Conservation (phyloP, 2,888 invertebrate species). For the Frankliniella intonsa region DNA sequence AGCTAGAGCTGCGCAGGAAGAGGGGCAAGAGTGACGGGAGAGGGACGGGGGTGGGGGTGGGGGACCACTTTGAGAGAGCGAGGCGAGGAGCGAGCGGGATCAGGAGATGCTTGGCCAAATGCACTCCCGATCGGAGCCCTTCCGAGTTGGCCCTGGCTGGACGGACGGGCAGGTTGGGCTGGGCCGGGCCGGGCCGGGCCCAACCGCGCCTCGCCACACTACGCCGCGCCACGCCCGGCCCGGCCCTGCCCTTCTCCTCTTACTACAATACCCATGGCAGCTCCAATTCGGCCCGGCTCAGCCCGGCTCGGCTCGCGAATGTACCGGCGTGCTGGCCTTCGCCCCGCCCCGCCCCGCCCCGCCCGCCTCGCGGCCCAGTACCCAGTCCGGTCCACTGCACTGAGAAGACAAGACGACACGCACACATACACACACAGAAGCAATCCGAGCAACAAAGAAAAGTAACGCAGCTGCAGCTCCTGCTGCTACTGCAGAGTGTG, state of each 20-base stretch:
- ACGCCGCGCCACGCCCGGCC: not conserved
- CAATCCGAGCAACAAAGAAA: no score
- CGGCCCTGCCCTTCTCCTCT: not conserved
- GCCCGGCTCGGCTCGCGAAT: not conserved
- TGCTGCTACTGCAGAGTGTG: no score
- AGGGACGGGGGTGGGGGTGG: no score
- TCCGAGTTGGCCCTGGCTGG: not conserved
- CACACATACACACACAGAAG: no score
- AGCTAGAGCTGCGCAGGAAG: no score
- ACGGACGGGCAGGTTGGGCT: not conserved
- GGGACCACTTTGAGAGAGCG: no score
- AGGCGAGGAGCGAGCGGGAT: not conserved
- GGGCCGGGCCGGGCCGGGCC: not conserved
- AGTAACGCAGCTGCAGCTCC: no score
- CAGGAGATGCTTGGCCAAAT: not conserved
- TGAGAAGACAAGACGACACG: no score
- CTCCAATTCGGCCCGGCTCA: not conserved
- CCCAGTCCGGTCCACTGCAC: not conserved
- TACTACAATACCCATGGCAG: not conserved
- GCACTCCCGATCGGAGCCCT: not conserved
- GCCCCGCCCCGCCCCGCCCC: not conserved
- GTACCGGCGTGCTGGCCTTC: no score
- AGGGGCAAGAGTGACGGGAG: no score
- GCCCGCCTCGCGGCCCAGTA: not conserved
- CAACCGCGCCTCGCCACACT: not conserved